Percentiles rank a stretch among this genome's conserved stretches.
Evolutionary conservation across 1,140 invertebrate species (phyloP).

Genomic region (Notospermus geniculatus): DNA sequence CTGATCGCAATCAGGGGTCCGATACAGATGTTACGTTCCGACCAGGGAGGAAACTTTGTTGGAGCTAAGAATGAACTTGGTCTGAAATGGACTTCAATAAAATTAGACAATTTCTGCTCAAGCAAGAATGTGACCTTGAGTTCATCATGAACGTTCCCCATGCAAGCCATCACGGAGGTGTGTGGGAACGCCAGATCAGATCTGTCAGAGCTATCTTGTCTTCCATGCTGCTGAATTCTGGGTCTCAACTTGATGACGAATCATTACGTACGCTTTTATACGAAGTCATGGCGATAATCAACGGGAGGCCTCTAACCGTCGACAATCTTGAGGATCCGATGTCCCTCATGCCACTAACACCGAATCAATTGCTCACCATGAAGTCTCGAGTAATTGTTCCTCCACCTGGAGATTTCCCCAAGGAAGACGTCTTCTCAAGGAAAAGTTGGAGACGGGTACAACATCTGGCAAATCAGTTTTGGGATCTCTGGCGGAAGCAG

Average conservation of each 20-base stretch:
- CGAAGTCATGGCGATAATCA: conserved; percentile 23
- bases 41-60: conserved; percentile 28
- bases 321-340: too few relatives aligned
- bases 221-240: too few relatives aligned
- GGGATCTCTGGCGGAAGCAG: conserved; percentile 22
- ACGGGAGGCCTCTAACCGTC: conserved; percentile 18
- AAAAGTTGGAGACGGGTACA: conserved; percentile 26
- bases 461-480: conserved; percentile 23
- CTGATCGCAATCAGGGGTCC: conserved; percentile 22
- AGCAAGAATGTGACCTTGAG: too few relatives aligned
- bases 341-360: background rate
- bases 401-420: too few relatives aligned
- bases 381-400: too few relatives aligned
- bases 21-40: conserved; percentile 19
- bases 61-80: background rate
- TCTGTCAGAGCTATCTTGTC: background rate
- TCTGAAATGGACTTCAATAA: too few relatives aligned
- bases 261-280: conserved; percentile 18
- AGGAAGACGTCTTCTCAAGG: conserved; percentile 7
- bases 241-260: conserved; percentile 25
- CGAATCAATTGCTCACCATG: background rate
- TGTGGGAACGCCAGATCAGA: conserved; percentile 5
- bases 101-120: too few relatives aligned
- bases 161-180: too few relatives aligned
- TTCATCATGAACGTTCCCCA: background rate